These are phyloP conservation scores for Ceratoteleas bidentatus DNA, from an alignment of 1,140 invertebrate genomes.

Conservation along the genomic window DNA sequence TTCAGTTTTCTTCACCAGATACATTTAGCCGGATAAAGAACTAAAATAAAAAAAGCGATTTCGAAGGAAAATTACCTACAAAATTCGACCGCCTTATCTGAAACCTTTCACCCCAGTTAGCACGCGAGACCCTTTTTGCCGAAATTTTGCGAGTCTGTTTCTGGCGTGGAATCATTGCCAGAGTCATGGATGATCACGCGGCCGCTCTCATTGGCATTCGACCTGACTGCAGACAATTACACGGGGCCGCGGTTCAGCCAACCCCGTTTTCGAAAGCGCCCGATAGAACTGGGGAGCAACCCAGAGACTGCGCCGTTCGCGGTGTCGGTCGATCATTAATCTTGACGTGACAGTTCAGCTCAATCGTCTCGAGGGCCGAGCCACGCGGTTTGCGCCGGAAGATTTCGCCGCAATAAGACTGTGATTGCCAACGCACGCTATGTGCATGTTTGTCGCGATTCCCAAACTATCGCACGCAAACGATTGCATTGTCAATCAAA, in stretches of 20 bases:
- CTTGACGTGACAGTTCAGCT: constrained; percentile 65
- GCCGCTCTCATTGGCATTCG: constrained; percentile 70
- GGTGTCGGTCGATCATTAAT: constrained; percentile 68
- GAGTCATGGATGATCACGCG: constrained; percentile 62
- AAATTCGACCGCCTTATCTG: too few relatives aligned
- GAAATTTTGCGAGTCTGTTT: constrained; percentile 52
- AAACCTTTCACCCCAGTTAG: too few relatives aligned
- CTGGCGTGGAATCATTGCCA: constrained; percentile 57
- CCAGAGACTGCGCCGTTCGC: constrained; percentile 61
- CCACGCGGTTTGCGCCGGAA: constrained; percentile 33
- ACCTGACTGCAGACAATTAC: constrained; percentile 69
- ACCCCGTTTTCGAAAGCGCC: constrained; percentile 54
- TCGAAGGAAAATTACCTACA: too few relatives aligned
- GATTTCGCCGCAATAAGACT: constrained; percentile 24
- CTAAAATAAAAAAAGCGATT: too few relatives aligned
- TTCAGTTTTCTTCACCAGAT: too few relatives aligned
- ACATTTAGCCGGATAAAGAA: too few relatives aligned
- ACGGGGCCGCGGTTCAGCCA: constrained; percentile 66
- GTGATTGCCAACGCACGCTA: constrained; percentile 20
- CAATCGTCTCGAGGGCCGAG: constrained; percentile 58
- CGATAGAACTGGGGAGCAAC: constrained; percentile 30
- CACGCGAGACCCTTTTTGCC: constrained; percentile 17
- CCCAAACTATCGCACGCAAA: constrained; percentile 22
- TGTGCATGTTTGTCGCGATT: constrained; percentile 20
- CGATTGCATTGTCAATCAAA: constrained; percentile 41